Base-by-base conservation (phyloP, 2,797 vertebrate genomes). In the Scomberomorus guttatus region DNA sequence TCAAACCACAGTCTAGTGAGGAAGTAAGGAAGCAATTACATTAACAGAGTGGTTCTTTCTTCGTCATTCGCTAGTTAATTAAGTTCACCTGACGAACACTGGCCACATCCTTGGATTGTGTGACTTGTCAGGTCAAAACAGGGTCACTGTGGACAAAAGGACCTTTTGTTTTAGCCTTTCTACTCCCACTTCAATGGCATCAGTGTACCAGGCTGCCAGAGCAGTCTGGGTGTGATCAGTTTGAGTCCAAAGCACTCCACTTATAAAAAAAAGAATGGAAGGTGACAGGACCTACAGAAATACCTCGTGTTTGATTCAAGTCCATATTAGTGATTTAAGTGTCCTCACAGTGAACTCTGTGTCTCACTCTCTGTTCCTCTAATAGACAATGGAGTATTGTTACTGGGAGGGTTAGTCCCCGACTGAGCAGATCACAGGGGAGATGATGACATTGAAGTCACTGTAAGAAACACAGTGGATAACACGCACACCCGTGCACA, bases 361-460 rank as follows among this genome's bases (percentile, higher is more conserved):
- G 80, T 80, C 59, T 62, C 69, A 24, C 56, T 57, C 79, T 84
- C 55, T 60, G 84, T 93, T 93, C 79, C 87, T 87, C 64, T 63
- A 3, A 75, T 44, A 75, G 74, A 95, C 93, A 94, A 93, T 95
- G 70, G 83, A 61, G 73, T 52, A 94, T 93, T 95, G 93, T 93
- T 85, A 81, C 15, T 46, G 72, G 46, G 66, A 65, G 78, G 89
- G 84, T 29, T 84, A 73, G 84, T 72, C 81, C 75, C 79, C 18
- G 0, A 71, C 55, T 67, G 72, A 44, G 58, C 71, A 24, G 75
- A 77, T 75, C 88, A 88, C 76, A 87, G 55, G 77, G 84, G 86
- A 90, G 58, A 88, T 82, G 82, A 93, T 79, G 86, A 89, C 91
- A 89, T 89, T 87, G 76, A 91, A 88, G 67, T 88, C 34, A 81